A percentile compares a stretch with the other conserved stretches of the same genome.
Conservation (phyloP, 2,113 vertebrate species). For the Cyanoramphus novaezelandiae region DNA sequence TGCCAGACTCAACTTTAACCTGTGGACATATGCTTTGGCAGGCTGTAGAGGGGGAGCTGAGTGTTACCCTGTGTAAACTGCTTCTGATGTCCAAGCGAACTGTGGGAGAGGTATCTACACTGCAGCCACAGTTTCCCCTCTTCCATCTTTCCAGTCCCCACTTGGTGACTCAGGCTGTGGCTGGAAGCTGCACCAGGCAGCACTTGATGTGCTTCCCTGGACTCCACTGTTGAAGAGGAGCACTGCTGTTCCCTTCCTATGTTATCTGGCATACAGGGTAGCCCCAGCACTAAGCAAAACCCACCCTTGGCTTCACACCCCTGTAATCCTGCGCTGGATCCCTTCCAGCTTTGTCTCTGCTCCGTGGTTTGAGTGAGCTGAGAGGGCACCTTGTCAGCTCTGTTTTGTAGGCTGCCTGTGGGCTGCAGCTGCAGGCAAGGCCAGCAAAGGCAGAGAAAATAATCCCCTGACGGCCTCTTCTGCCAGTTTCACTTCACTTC, state of each 20-base stretch:
- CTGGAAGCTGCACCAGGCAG: not conserved
- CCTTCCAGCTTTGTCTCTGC: not conserved
- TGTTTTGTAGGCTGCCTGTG: not conserved
- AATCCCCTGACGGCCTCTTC: not conserved
- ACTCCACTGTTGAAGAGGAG: not conserved
- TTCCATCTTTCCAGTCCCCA: not conserved
- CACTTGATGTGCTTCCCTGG: not conserved
- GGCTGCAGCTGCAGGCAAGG: not conserved
- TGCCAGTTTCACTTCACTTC: not conserved
- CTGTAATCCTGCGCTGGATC: accelerated
- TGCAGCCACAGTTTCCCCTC: not conserved
- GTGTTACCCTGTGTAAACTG: not conserved
- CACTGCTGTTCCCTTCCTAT: not conserved
- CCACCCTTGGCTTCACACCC: accelerated
- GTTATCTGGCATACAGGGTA: not conserved
- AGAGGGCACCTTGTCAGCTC: not conserved
- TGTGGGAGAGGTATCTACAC: not conserved
- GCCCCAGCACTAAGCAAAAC: not conserved
- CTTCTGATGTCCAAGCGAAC: not conserved
- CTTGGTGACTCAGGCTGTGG: not conserved
- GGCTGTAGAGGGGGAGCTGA: not conserved
- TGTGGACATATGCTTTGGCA: not conserved
- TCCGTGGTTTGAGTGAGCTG: not conserved
- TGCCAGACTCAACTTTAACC: not conserved
- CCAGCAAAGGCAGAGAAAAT: not conserved